These are phyloP conservation scores for Drosophila pandora DNA, from an alignment of 1,140 invertebrate species.

Conservation along the genomic window DNA sequence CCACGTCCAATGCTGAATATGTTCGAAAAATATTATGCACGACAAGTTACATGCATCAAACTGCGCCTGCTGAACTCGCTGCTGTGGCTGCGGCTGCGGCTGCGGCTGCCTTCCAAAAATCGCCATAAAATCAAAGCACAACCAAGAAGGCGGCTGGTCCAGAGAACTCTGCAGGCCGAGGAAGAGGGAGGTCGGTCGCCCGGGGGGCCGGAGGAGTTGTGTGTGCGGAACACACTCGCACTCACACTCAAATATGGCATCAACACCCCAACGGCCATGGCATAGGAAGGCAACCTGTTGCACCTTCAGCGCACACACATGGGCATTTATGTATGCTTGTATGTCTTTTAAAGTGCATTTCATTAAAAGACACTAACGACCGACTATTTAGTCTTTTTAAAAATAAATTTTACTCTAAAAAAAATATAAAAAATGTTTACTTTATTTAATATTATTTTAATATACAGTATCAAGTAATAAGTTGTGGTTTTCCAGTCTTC, in stretches of 20 bases:
- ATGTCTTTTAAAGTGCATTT: constrained; percentile 65
- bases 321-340: not conserved
- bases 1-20: constrained; percentile 74
- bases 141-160: constrained; percentile 51
- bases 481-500: too few relatives aligned
- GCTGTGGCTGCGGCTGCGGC: not conserved
- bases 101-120: constrained; percentile 44
- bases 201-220: not conserved
- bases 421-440: too few relatives aligned
- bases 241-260: constrained; percentile 8
- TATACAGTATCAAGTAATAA: too few relatives aligned
- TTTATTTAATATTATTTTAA: too few relatives aligned
- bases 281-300: constrained; percentile 65
- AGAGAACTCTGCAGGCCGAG: constrained; percentile 6
- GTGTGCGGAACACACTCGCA: constrained; percentile 4
- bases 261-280: constrained; percentile 27
- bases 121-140: constrained; percentile 68
- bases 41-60: constrained; percentile 79
- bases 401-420: too few relatives aligned
- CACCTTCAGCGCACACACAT: constrained; percentile 36
- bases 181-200: not conserved
- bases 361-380: constrained; percentile 33
- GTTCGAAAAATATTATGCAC: constrained; percentile 69
- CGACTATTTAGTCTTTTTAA: constrained; percentile 23
- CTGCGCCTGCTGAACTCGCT: constrained; percentile 44